Base-by-base conservation (phyloP, 2,797 vertebrate species). In the Poeciliopsis infans region DNA sequence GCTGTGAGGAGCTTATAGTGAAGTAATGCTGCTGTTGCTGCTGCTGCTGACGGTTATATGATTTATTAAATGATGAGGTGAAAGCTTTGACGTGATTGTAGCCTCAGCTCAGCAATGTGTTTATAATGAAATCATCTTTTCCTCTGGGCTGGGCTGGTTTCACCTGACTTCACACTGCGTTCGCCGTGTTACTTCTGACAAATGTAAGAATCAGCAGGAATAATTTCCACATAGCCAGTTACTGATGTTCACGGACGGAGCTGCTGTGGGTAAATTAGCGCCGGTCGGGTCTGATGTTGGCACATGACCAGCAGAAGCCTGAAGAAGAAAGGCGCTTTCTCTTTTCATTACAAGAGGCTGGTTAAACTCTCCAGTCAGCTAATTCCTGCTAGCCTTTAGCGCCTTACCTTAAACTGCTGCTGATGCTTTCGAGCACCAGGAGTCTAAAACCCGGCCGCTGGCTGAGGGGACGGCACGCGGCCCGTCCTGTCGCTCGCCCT, bases 401-500 rank as follows among this genome's bases (percentile, higher is more conserved):
- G 12, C 12, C 10, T 73, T 39, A 36, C 49, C 18, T 51, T 20
- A 74, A 55, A 41, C 6, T n/a, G 25, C 33, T 39, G 36, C 23
- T 53, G 25, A 73, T 73, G 49, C 20, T 36, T 57, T 78, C 41
- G 8, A 69, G 23, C 23, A 13, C 12, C 47, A 61, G 59, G 73
- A 68, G 13, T 74, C 10, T 47, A 71, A 76, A 36, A 49, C 49
- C 28, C 68, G 74, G 51, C 64, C 33, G 11, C 53, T 74, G 46
- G 72, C 74, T 13, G 31, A 51, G 49, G 49, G 73, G 45, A 64
- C 31, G 13, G 13, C 47, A 31, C 61, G 46, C 45, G 64, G 39
- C 69, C 64, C 25, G 59, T 61, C 83, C 75, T 15, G 83, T 85
- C 82, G 69, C 90, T 87, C 89, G 85, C 86, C 87, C 83, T 88